These are phyloP conservation scores for Arenaria interpres DNA, from an alignment of 2,113 vertebrate species.

Conservation along the genomic window DNA sequence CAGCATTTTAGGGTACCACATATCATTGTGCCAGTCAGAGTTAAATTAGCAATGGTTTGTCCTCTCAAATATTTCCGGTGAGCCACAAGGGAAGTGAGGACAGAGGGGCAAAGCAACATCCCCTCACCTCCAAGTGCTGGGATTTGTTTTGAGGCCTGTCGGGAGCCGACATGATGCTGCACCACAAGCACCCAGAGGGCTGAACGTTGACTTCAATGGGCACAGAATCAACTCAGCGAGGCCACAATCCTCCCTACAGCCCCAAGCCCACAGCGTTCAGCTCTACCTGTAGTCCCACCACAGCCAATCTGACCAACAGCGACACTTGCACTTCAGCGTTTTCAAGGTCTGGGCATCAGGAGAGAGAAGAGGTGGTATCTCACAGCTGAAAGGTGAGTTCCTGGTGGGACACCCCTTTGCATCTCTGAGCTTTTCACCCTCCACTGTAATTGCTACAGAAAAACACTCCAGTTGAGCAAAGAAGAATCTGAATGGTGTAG, in stretches of 20 bases:
- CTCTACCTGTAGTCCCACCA: fast-evolving
- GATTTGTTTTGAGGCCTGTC: neutral
- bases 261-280: neutral
- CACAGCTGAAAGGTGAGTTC: neutral
- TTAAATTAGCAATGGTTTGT: neutral
- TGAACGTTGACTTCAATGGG: neutral
- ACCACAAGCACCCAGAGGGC: neutral
- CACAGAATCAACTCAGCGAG: neutral
- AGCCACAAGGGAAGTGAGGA: neutral
- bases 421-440: neutral
- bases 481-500: neutral
- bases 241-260: neutral
- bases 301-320: neutral
- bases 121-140: neutral
- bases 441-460: neutral
- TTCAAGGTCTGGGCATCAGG: neutral
- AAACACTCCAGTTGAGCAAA: neutral
- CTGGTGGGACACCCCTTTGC: neutral
- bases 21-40: neutral
- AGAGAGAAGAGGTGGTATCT: neutral
- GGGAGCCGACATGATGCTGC: neutral
- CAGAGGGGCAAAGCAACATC: neutral
- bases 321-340: neutral
- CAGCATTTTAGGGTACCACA: neutral
- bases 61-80: neutral